Conservation (phyloP, 2,888 invertebrate genomes). For the Tupiocoris notatus region DNA sequence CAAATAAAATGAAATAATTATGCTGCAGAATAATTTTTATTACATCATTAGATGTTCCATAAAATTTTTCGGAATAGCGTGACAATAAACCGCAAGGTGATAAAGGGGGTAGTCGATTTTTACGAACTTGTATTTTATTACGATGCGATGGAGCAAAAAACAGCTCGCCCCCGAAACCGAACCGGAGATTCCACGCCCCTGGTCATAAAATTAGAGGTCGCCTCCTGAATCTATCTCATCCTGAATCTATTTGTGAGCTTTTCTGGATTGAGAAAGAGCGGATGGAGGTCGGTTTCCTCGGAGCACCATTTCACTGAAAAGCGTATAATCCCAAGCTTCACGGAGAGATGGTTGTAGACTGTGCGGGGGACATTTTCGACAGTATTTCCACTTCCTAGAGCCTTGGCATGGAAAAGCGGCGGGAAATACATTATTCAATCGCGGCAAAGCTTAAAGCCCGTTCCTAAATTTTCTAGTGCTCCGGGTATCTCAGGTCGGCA, state of each 20-base stretch:
- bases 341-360: neutral
- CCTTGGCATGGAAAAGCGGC: neutral
- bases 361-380: neutral
- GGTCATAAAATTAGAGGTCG: constrained; percentile 9
- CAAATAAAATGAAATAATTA: no score
- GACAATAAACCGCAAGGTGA: no score
- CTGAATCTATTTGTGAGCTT: constrained; percentile 1
- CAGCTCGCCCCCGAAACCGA: neutral
- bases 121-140: neutral
- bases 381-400: neutral
- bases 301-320: neutral
- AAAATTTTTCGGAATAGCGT: no score
- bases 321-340: neutral
- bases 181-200: neutral
- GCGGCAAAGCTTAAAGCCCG: neutral
- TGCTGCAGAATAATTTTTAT: no score
- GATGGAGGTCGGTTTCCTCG: neutral
- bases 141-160: neutral
- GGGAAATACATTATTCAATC: neutral
- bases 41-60: no score
- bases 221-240: constrained; percentile 20
- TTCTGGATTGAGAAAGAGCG: neutral
- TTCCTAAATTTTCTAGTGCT: neutral
- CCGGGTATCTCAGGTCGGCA: no score
- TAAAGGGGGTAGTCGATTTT: no score